A percentile compares a stretch with the other conserved stretches of the same genome.
Evolutionary conservation across 2,888 invertebrate genomes (phyloP).

Genomic region (Pyralis farinalis): DNA sequence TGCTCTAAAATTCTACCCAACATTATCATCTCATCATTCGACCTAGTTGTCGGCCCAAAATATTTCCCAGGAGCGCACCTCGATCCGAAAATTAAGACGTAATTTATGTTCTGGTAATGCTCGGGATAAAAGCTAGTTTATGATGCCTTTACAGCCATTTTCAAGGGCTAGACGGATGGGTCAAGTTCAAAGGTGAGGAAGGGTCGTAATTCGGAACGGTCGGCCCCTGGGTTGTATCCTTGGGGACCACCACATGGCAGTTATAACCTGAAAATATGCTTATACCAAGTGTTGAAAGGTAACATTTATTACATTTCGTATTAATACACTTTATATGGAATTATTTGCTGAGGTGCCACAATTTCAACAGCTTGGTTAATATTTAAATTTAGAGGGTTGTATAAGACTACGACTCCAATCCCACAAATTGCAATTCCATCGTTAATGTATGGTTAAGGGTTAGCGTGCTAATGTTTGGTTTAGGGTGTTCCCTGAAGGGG

Average conservation of each 20-base stretch:
- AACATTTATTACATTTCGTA: slow-evolving; percentile 1
- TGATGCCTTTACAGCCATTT: slow-evolving; percentile 1
- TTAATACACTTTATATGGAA: too few relatives aligned
- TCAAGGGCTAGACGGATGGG: slow-evolving; percentile 7
- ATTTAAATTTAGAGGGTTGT: too few relatives aligned
- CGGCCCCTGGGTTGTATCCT: neutral
- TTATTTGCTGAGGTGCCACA: too few relatives aligned
- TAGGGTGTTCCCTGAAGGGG: too few relatives aligned
- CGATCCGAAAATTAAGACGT: neutral
- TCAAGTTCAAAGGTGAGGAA: slow-evolving; percentile 9
- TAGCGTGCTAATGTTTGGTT: too few relatives aligned
- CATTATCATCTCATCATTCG: too few relatives aligned
- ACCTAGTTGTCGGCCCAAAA: too few relatives aligned
- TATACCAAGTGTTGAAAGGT: slow-evolving; percentile 2
- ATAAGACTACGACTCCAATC: too few relatives aligned
- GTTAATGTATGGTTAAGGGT: too few relatives aligned
- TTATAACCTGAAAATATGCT: slow-evolving; percentile 4
- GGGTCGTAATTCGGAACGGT: slow-evolving; percentile 4
- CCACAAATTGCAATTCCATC: too few relatives aligned
- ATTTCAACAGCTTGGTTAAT: too few relatives aligned
- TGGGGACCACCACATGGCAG: neutral
- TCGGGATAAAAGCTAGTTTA: slow-evolving; percentile 2
- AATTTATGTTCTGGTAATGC: neutral
- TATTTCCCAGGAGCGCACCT: neutral
- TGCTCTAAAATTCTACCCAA: too few relatives aligned